Base-by-base conservation (phyloP, 2,113 vertebrate species). In the Sisor rabdophorus region DNA sequence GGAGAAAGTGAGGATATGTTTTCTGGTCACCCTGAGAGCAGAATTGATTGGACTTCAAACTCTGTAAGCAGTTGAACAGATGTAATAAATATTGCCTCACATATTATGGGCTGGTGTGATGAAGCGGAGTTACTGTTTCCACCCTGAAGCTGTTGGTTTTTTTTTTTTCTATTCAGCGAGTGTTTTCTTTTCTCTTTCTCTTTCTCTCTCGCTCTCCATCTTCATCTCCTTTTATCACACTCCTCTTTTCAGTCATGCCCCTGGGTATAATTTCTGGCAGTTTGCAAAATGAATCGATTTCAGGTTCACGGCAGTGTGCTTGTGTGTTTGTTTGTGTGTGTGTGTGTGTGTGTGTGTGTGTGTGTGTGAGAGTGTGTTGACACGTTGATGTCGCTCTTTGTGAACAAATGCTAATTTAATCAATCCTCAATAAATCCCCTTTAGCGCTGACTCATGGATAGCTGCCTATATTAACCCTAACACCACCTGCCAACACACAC, bases 391-490 rank as follows among this genome's bases (percentile, higher is more conserved):
- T 85, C 86, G 87, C 90, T 90, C 90, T 87, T 90, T 93, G 94
- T 92, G 94, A 94, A 95, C 91, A 92, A 94, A 97, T 94, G 94
- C 92, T 96, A 98, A 98, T 97, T 95, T 95, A 97, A 96, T 98
- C 94, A 95, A 94, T 95, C 86, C 92, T 92, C 93, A 93, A 94
- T 94, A 95, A 95, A 95, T 94, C 92, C 90, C 88, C 81, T 90
- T 90, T 91, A 89, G 87, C 94, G 95, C 95, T 96, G 95, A 96
- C 93, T 97, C 94, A 95, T 89, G 91, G 89, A 88, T 89, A 91
- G 93, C 92, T 88, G 80, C 86, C 80, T 50, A 40, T 71, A 24
- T 74, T 40, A 71, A 77, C 50, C 54, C 54, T 26, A 26, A 47
- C 54, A 13, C 56, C 76, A 58, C 56, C 50, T 69, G 47, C 75